Evolutionary conservation across 2,888 invertebrate genomes (phyloP), one percentile per base, ranked within the genome.

Genomic region (Dorcus hopei): DNA sequence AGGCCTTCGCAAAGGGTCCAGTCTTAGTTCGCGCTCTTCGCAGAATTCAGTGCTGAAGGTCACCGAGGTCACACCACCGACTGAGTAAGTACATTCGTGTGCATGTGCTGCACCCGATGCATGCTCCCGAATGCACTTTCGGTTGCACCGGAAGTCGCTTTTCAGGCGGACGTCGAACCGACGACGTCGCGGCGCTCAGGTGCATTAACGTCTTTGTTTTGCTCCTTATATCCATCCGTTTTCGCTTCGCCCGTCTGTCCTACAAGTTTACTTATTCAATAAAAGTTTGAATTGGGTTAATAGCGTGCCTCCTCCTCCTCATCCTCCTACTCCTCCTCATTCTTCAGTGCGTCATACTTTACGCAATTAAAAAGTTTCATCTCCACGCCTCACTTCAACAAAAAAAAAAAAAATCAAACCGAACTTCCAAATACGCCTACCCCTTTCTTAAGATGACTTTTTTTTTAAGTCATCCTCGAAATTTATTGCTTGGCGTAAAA

Each of bases 1-100:
- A 74, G 75, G 74, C 74, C 65, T 65, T 72, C 68, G 68, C 68
- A 68, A 69, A 70, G 70, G 69, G 74, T 74, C 75, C 75, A 75
- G 76, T 75, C 75, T 75, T 74, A 74, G 74, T 74, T 73, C 72
- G 72, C 72, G 74, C 74, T 72, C 72, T 71, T 70, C 68, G 71
- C 72, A 69, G 69, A 71, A 69, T 68, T 66, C 70, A 69, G 69
- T 70, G 68, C 55, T 68, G 70, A 73, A 73, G 74, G 72, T 72
- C 72, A 72, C 59, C 66, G 68, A 67, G 71, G 72, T 73, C 72
- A 71, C 64, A 53, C 38, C 49, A 47, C 54, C 42, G 54, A 57
- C 57, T 66, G 61, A 62, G 70, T 70, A 71, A 71, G 70, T 71
- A 69, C 66, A 61, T 59, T 55, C 57, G 54, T 64, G 67, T 64